Evolutionary conservation across 2,888 invertebrate species (phyloP).

Genomic region (Nyleta sp.): DNA sequence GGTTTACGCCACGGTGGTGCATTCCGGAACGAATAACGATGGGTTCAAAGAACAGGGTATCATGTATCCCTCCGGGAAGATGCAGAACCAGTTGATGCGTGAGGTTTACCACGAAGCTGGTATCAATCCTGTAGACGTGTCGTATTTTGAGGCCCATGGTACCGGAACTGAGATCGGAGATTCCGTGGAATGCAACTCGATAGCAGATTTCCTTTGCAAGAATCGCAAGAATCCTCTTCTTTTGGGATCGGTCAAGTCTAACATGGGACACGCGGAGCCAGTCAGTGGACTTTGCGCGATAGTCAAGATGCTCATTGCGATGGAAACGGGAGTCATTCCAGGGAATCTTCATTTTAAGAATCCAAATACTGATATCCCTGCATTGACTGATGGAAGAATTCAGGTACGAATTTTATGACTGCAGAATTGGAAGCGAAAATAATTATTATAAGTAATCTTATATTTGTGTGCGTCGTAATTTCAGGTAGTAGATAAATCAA

Average conservation of each 20-base stretch:
- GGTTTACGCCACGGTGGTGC: slow-evolving; percentile 93
- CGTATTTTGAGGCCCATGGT: slow-evolving; percentile 98
- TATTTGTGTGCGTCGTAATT: background rate
- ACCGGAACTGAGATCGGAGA: slow-evolving; percentile 99
- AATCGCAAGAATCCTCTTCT: slow-evolving; percentile 89
- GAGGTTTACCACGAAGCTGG: slow-evolving; percentile 94
- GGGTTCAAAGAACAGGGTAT: slow-evolving; percentile 96
- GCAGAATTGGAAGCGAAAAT: too few species aligned
- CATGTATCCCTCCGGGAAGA: slow-evolving; percentile 91
- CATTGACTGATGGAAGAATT: slow-evolving; percentile 93
- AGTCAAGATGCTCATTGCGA: slow-evolving; percentile 95
- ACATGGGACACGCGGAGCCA: slow-evolving; percentile 99
- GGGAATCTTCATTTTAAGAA: slow-evolving; percentile 93
- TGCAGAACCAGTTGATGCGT: slow-evolving; percentile 91
- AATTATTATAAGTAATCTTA: too few species aligned
- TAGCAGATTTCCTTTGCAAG: background rate
- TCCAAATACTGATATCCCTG: slow-evolving; percentile 96
- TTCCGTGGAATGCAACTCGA: slow-evolving; percentile 98
- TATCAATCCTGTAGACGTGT: slow-evolving; percentile 91
- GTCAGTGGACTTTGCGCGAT: slow-evolving; percentile 95
- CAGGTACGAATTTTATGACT: background rate
- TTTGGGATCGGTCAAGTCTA: slow-evolving; percentile 98
- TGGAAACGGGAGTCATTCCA: slow-evolving; percentile 95
- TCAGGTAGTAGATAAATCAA: slow-evolving; percentile 90
- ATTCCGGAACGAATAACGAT: slow-evolving; percentile 96